Percentiles rank a stretch among this genome's conserved stretches.
phyloP scores from a whole-genome alignment of 2,113 vertebrate genomes.

The Mormoops blainvillei region DNA sequence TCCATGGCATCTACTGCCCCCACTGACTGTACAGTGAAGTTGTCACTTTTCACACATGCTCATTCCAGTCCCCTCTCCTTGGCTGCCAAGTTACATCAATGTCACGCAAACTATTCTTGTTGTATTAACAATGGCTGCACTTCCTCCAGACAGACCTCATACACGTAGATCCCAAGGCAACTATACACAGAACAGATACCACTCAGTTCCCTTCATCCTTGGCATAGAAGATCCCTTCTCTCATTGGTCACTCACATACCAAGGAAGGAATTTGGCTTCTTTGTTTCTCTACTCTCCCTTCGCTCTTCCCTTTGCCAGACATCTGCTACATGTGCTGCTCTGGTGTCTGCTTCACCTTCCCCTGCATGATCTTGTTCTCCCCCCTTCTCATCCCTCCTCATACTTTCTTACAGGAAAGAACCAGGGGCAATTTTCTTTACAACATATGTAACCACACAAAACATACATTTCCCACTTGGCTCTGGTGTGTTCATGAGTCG shows the following conservation, averaged over 20 bases:
- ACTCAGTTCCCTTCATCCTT: background rate
- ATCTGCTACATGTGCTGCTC: constrained; percentile 48
- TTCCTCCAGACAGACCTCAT: too few relatives aligned
- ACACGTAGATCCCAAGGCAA: constrained; percentile 32
- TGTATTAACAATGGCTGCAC: too few relatives aligned
- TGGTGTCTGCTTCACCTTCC: constrained; percentile 61
- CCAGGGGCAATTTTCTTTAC: constrained; percentile 58
- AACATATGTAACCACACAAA: constrained; percentile 60
- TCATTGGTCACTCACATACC: constrained; percentile 10
- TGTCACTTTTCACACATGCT: too few relatives aligned
- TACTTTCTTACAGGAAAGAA: constrained; percentile 55
- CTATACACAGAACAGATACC: background rate
- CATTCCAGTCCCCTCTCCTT: too few relatives aligned
- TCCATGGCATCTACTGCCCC: too few relatives aligned
- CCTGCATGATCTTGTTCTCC: constrained; percentile 13
- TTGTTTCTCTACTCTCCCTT: background rate
- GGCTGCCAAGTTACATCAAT: too few relatives aligned
- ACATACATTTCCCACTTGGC: constrained; percentile 53
- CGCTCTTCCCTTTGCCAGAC: constrained; percentile 31
- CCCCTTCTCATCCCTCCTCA: background rate
- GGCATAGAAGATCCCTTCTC: background rate
- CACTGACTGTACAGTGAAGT: too few relatives aligned
- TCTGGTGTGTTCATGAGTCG: constrained; percentile 38
- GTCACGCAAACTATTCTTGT: too few relatives aligned
- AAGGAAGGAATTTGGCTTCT: background rate